Percentiles rank a stretch among this genome's conserved stretches.
These are phyloP conservation scores for Nerophis lumbriciformis DNA, from an alignment of 2,113 vertebrate genomes.

Conservation along the genomic window DNA sequence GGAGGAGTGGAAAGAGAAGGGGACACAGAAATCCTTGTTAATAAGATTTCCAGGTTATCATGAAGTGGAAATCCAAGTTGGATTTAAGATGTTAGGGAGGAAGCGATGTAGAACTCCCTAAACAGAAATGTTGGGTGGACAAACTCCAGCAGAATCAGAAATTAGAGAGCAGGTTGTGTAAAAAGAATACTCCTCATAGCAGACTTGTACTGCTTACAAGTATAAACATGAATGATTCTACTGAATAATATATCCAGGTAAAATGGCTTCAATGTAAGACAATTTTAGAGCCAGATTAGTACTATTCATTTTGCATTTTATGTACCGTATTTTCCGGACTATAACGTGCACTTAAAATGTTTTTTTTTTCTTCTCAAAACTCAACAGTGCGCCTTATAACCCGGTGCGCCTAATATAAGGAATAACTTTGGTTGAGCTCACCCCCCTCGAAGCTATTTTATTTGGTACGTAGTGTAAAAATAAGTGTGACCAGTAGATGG, in stretches of 20 bases:
- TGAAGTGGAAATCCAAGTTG: constrained; percentile 38
- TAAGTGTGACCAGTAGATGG: no score
- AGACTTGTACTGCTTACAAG: not conserved
- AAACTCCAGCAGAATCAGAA: constrained; percentile 40
- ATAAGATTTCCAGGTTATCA: constrained; percentile 65
- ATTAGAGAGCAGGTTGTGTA: constrained; percentile 24
- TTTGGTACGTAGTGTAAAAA: no score
- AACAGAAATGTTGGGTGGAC: constrained; percentile 42
- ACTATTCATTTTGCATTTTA: no score
- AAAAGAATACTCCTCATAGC: constrained; percentile 24
- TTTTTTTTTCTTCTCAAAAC: no score
- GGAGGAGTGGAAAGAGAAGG: constrained; percentile 17
- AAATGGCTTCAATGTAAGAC: not conserved
- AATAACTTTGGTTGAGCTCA: no score
- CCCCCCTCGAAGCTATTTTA: no score
- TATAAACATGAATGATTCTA: not conserved
- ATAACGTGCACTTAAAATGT: no score
- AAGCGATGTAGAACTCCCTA: constrained; percentile 40
- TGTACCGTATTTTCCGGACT: no score
- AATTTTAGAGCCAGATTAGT: not conserved
- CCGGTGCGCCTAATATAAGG: no score
- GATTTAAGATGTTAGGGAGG: constrained; percentile 28
- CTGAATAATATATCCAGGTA: not conserved
- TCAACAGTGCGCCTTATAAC: no score
- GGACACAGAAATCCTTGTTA: constrained; percentile 84